Evolutionary conservation across 23 tunicate genomes (phyloP), one percentile per base, ranked within the genome.

Genomic region (Trididemnum miniatum): DNA sequence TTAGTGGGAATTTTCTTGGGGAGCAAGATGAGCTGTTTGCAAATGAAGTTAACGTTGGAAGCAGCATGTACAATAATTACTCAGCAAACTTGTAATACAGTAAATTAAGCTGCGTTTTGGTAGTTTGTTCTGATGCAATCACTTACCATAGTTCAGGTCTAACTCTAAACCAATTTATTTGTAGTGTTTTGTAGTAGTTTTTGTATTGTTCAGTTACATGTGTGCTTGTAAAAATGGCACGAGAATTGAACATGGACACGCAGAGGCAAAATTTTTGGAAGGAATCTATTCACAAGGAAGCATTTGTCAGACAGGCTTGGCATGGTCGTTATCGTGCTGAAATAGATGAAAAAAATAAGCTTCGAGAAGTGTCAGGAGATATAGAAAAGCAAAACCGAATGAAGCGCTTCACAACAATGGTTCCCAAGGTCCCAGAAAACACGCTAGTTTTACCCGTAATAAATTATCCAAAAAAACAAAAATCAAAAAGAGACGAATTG

Each of bases 191-290:
- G n/a, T n/a, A n/a, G n/a, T n/a, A n/a, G n/a, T n/a, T 62, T 62
- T 22, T 62, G 26, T 62, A 12, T 62, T 62, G 67, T 62, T 62
- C n/a, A 62, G 3, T 18, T 62, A 26, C n/a, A 12, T 62, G 5
- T 18, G 23, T 12, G n/a, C n/a, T 62, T 31, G 75, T 67, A 25
- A 73, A 73, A 73, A 92, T 92, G 97, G 92, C 71, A 34, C 97
- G 97, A 20, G 97, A 92, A 71, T 50, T 94, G 20, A 94, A 94
- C 76, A 88, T 94, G 94, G 98, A 94, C 67, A 88, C 94, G 28
- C 94, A 81, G 51, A 80, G 94, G 37, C 94, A 88, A 74, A 94
- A 88, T 80, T 94, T 94, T 57, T 94, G 98, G 98, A 88, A 88
- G 49, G 98, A 94, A 67, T 85, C 94, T 0, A 88, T 94, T 36